phyloP scores from a whole-genome alignment of 1,140 invertebrate genomes.

The Pogonomyrmex californicus region DNA sequence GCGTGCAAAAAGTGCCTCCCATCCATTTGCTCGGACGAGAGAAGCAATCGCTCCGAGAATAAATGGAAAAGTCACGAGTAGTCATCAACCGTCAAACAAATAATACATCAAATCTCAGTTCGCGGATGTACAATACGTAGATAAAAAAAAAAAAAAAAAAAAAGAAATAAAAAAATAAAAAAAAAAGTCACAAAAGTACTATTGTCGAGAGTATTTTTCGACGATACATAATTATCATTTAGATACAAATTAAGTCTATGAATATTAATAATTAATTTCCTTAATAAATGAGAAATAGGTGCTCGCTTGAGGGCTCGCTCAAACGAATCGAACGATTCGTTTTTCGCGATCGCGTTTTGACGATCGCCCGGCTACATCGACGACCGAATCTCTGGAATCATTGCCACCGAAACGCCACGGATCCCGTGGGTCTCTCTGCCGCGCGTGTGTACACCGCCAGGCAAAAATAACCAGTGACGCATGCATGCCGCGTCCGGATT shows the following conservation, averaged over 20 bases:
- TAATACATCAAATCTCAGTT: neutral
- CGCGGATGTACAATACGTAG: no score
- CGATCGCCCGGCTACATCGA: neutral
- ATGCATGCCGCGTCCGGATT: constrained; percentile 79
- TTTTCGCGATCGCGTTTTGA: neutral
- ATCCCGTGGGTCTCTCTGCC: constrained; percentile 34
- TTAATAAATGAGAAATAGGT: neutral
- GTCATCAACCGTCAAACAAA: neutral
- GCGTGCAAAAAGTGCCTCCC: constrained; percentile 25
- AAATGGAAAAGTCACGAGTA: neutral
- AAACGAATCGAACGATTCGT: neutral
- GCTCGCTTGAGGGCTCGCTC: no score
- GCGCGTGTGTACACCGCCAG: constrained; percentile 43
- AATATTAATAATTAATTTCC: neutral
- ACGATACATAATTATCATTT: neutral
- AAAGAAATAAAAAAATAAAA: neutral
- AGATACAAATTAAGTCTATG: neutral
- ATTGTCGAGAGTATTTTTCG: neutral
- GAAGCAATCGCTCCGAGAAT: neutral
- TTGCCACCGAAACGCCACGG: constrained; percentile 66
- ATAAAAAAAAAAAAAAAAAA: neutral
- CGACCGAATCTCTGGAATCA: constrained; percentile 59
- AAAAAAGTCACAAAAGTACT: neutral
- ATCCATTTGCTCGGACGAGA: constrained; percentile 20
- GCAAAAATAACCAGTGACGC: constrained; percentile 83